Evolutionary conservation across 1,140 invertebrate species (phyloP).

Genomic region (Drosophila tropicalis): DNA sequence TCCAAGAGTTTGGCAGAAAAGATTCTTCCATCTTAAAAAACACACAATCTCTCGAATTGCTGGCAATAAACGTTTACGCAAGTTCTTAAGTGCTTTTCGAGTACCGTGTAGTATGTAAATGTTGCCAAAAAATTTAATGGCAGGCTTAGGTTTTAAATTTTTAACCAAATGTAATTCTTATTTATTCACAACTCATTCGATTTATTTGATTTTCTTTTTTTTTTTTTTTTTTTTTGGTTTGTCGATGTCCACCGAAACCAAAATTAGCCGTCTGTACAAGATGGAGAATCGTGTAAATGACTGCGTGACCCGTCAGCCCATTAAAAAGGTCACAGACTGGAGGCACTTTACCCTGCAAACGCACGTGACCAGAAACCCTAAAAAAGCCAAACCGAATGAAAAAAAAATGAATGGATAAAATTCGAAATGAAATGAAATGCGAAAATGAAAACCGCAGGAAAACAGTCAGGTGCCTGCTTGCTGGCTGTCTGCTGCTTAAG

Average conservation of each 20-base stretch:
- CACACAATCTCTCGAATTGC: neutral
- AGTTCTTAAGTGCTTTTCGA: constrained; percentile 1
- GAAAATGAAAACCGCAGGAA: constrained; percentile 56
- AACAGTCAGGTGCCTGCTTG: neutral
- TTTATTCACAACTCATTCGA: constrained; percentile 10
- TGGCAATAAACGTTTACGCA: constrained; percentile 6
- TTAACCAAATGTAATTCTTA: too few relatives aligned
- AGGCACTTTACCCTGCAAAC: constrained; percentile 48
- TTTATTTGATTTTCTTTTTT: neutral
- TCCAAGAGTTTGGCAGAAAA: constrained; percentile 12
- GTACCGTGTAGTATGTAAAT: neutral
- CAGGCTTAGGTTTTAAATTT: too few relatives aligned
- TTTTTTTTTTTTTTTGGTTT: constrained; percentile 18
- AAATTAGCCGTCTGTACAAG: constrained; percentile 36
- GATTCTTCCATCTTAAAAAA: constrained; percentile 11
- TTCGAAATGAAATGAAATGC: constrained; percentile 38
- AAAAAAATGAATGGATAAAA: constrained; percentile 9
- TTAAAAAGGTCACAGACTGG: constrained; percentile 75
- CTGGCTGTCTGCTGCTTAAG: neutral
- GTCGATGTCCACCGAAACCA: constrained; percentile 9
- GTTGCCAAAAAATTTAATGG: neutral
- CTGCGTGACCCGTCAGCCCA: constrained; percentile 62
- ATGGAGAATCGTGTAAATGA: constrained; percentile 69
- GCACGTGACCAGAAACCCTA: constrained; percentile 71
- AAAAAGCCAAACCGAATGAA: constrained; percentile 15